Percentiles rank a stretch among this genome's conserved stretches.
Evolutionary conservation across 2,113 vertebrate species (phyloP).

Genomic region (Salminus brasiliensis): DNA sequence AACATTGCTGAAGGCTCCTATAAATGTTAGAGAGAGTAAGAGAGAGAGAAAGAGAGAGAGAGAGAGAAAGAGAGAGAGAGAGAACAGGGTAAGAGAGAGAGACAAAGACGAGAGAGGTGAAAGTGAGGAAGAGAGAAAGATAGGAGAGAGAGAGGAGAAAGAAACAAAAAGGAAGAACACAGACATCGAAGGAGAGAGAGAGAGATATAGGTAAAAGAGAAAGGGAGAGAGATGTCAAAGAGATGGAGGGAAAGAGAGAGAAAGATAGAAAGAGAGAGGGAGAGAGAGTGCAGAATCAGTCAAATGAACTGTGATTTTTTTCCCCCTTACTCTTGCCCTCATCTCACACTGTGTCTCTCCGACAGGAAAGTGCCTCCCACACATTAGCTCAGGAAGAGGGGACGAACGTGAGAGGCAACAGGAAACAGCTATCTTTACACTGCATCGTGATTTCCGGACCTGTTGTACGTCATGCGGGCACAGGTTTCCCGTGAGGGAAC

Average conservation of each 20-base stretch:
- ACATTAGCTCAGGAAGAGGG: conserved; percentile 69
- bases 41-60: conserved; percentile 70
- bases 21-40: conserved; percentile 68
- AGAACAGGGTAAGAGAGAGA: conserved; percentile 69
- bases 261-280: conserved; percentile 69
- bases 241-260: conserved; percentile 64
- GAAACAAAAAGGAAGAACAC: too few species aligned
- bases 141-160: too few species aligned
- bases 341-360: conserved; percentile 72
- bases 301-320: conserved; percentile 86
- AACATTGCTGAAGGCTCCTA: too few species aligned
- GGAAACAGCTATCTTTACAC: conserved; percentile 72
- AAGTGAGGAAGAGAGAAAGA: too few species aligned
- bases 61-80: conserved; percentile 62
- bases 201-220: too few species aligned
- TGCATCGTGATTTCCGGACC: conserved; percentile 84
- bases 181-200: too few species aligned
- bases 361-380: conserved; percentile 64
- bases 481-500: background rate
- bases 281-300: conserved; percentile 60
- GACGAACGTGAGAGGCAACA: conserved; percentile 72
- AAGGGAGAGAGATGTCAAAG: conserved; percentile 44
- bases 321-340: conserved; percentile 58
- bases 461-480: conserved; percentile 73
- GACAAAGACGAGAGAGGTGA: conserved; percentile 17